Base-by-base conservation (phyloP, 2,113 vertebrate species). In the Ascaphus truei region DNA sequence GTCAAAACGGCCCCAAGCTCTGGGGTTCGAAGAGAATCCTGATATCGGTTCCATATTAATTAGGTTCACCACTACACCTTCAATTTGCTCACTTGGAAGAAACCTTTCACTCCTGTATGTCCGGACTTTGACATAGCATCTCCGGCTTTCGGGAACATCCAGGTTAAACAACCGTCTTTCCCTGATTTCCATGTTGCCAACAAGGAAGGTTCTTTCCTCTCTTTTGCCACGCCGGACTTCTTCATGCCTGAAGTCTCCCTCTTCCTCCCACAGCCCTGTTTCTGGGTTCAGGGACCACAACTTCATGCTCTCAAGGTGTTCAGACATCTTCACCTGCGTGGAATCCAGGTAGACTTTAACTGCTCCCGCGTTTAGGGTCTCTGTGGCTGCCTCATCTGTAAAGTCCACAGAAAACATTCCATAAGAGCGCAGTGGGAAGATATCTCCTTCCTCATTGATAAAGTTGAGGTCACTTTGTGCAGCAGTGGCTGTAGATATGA, bases 361-460 rank as follows among this genome's bases (percentile, higher is more conserved):
- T 3, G 93, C 83, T 16, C 96, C 96, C 5, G 89, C 96, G 1
- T 96, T 97, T 34, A 99, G 90, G 1, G 92, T 77, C 69, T 98
- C 94, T 0, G 84, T 91, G 34, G 84, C 89, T 58, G 78, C 81
- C 64, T 95, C 95, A 0, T 91, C 83, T 0, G 84, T 92, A 73
- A 99, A 99, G 75, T 99, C 97, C 68, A 99, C 89, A 0, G 97
- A 98, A 78, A 99, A 99, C 97, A 99, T 99, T 51, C 97, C 97
- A 0, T 99, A 99, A 0, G 96, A 99, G 72, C 95, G 91, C 67
- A 99, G 88, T 0, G 97, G 96, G 18, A 98, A 78, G 5, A 91
- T 84, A 0, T 99, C 96, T 1, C 97, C 97, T 72, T 98, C 94
- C 0, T 90, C 85, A 0, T 85, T 90, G 5, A 99, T 77, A 72